Percentiles rank a stretch among this genome's conserved stretches.
Evolutionary conservation across 2,797 vertebrate genomes (phyloP).

Genomic region (Oreortyx pictus): DNA sequence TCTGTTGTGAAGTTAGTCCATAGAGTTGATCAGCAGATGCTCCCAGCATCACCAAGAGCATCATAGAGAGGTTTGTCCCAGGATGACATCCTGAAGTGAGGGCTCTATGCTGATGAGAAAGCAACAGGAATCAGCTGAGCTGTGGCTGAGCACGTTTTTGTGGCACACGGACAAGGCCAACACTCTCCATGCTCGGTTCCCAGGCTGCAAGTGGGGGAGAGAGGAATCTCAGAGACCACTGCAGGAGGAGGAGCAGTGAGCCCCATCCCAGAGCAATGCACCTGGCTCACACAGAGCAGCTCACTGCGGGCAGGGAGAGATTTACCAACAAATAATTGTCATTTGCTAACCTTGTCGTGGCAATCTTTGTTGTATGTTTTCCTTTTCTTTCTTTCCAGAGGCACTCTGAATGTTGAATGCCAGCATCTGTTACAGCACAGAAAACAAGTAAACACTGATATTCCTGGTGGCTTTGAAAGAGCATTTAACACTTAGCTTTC

Average conservation of each 20-base stretch:
- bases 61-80: neutral
- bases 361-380: conserved; percentile 4
- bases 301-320: neutral
- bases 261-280: neutral
- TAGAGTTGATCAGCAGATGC: neutral
- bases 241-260: accelerated
- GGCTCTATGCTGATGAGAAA: neutral
- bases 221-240: neutral
- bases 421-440: conserved; percentile 62
- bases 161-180: neutral
- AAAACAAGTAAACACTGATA: conserved; percentile 70
- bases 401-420: conserved; percentile 61
- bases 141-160: accelerated
- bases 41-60: neutral
- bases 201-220: neutral
- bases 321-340: conserved; percentile 58
- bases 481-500: conserved; percentile 56
- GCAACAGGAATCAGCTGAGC: neutral
- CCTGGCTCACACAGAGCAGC: neutral
- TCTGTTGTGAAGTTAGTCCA: neutral
- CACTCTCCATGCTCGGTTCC: neutral
- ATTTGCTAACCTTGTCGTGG: conserved; percentile 65
- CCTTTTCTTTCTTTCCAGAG: conserved; percentile 11
- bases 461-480: conserved; percentile 73
- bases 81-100: neutral